Base-by-base conservation (phyloP, 2,113 vertebrate genomes). In the Chionomys nivalis region DNA sequence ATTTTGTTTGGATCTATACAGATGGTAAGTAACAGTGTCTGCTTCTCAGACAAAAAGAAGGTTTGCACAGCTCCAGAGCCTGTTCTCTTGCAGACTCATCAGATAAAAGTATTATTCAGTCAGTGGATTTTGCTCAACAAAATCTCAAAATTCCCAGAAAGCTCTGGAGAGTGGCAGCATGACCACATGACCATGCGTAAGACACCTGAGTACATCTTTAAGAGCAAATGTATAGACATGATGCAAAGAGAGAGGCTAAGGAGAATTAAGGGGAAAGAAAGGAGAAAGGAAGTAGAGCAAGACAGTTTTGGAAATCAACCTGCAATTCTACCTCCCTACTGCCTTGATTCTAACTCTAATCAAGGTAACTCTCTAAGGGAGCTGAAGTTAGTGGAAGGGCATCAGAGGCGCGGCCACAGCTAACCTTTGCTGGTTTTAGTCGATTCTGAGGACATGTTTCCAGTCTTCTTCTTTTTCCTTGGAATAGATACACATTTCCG, bases 391-490 rank as follows among this genome's bases (percentile, higher is more conserved):
- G 66, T 5, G 7, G 91, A 47, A 36, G 70, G 3, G 66, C 55
- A 47, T 1, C 26, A 47, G 12, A 90, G 33, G 94, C 65, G 0
- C 63, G 61, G 77, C 81, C 55, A 90, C 49, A 31, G 90, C 97
- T 98, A 97, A 99, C 99, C 98, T 99, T 99, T 99, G 97, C 96
- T 98, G 90, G 98, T 98, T 98, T 99, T 99, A 92, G 98, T 98
- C 24, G 98, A 97, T 93, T 99, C 99, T 79, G 98, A 98, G 82
- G 98, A 98, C 89, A 96, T n/a, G 39, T 97, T 98, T 94, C 98
- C 94, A 97, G 98, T 92, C 49, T 98, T 98, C 97, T 99, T 99
- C 98, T 99, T 99, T 98, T 99, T 99, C 98, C 99, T 99, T 42
- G 99, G 97, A 78, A 99, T 98, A 81, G 99, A 90, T 61, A 98